phyloP scores from a whole-genome alignment of 1,140 invertebrate genomes.

The Hylaeus volcanicus region DNA sequence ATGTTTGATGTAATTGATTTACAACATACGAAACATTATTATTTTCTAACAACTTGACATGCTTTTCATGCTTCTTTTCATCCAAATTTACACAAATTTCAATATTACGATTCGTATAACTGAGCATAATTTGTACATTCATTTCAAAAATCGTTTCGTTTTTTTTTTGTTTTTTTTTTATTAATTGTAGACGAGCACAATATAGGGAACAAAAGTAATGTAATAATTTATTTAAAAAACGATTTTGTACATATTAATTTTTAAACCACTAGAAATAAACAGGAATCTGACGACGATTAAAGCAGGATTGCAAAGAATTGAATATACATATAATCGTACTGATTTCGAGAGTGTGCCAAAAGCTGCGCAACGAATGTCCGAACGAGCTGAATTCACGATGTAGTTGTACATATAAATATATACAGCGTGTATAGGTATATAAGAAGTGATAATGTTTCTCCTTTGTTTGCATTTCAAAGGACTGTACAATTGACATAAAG shows the following conservation, averaged over 20 bases:
- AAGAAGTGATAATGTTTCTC: not conserved
- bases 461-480: slow-evolving; percentile 15
- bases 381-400: slow-evolving; percentile 5
- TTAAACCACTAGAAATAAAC: not conserved
- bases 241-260: slow-evolving; percentile 6
- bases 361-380: too few species aligned
- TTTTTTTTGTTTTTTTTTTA: not conserved
- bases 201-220: not conserved
- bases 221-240: not conserved
- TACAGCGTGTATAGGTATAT: not conserved
- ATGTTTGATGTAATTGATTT: not conserved
- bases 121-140: not conserved
- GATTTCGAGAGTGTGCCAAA: not conserved
- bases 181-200: not conserved
- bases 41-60: not conserved
- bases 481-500: not conserved
- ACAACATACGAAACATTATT: not conserved
- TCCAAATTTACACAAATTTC: not conserved
- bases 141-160: not conserved
- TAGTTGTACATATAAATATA: slow-evolving; percentile 12
- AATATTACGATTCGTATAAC: not conserved
- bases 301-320: not conserved
- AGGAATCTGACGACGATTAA: not conserved
- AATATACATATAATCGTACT: too few species aligned
- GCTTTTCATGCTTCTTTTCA: not conserved